Conservation (phyloP, 1,140 invertebrate genomes). For the Megalonaias nervosa region DNA sequence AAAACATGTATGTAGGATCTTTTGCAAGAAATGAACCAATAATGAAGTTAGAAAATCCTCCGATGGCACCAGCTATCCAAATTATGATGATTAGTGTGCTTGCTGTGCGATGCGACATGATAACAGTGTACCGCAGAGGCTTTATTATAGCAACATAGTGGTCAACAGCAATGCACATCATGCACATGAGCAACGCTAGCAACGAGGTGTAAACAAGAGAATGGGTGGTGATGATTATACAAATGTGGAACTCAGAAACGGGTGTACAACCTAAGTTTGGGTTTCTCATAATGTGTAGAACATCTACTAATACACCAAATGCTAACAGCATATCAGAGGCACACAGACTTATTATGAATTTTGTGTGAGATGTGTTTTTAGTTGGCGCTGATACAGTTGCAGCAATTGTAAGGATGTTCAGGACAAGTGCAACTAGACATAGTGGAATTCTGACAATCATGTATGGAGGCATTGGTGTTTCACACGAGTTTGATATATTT, state of each 20-base stretch:
- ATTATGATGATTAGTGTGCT: slow-evolving; percentile 79
- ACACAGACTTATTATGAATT: slow-evolving; percentile 54
- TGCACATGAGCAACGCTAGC: slow-evolving; percentile 76
- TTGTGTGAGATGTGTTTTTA: slow-evolving; percentile 41
- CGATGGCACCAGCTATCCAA: slow-evolving; percentile 75
- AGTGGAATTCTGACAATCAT: too few species aligned
- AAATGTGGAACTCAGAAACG: slow-evolving; percentile 10
- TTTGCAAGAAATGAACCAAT: slow-evolving; percentile 41
- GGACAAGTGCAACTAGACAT: neutral
- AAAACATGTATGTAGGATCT: slow-evolving; percentile 50
- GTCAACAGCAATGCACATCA: slow-evolving; percentile 79
- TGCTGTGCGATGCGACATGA: slow-evolving; percentile 75
- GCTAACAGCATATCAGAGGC: slow-evolving; percentile 52
- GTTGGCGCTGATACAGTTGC: slow-evolving; percentile 41
- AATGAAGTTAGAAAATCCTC: slow-evolving; percentile 70
- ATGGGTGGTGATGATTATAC: slow-evolving; percentile 33
- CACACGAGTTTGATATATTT: too few species aligned
- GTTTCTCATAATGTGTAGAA: slow-evolving; percentile 35
- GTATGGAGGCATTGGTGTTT: too few species aligned
- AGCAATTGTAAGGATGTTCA: slow-evolving; percentile 43
- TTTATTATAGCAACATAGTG: slow-evolving; percentile 90
- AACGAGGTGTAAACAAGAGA: slow-evolving; percentile 39
- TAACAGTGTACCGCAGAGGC: slow-evolving; percentile 84
- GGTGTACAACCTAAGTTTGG: neutral
- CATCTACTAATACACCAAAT: slow-evolving; percentile 30